Evolutionary conservation across 2,113 vertebrate species (phyloP).

Genomic region (Nothoprocta pentlandii): DNA sequence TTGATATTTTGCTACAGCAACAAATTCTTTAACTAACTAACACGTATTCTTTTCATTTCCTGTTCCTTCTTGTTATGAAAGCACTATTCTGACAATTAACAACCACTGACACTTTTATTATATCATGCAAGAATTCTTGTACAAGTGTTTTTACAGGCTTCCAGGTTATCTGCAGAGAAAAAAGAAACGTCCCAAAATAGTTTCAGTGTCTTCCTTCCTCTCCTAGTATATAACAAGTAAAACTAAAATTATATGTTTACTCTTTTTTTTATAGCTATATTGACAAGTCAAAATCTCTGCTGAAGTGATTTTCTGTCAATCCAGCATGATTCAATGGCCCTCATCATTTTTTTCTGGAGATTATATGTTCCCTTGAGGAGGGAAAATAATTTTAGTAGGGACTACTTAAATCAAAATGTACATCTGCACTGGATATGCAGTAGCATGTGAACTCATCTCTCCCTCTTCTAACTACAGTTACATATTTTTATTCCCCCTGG

Average conservation of each 20-base stretch:
- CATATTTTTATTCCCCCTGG: not conserved
- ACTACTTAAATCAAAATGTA: not conserved
- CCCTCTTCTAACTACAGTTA: not conserved
- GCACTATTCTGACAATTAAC: not conserved
- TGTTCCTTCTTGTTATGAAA: constrained; percentile 3
- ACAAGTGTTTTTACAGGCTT: not conserved
- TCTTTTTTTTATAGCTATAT: not conserved
- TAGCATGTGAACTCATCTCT: not conserved
- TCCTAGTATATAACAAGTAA: not conserved
- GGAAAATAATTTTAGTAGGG: not conserved
- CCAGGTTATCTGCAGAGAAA: not conserved
- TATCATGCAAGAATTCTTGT: not conserved
- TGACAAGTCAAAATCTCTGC: not conserved
- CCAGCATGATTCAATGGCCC: not conserved
- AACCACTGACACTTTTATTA: not conserved
- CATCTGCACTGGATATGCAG: not conserved
- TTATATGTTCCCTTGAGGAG: not conserved
- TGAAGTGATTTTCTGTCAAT: not conserved
- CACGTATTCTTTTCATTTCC: not conserved
- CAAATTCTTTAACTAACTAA: constrained; percentile 18
- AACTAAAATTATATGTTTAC: not conserved
- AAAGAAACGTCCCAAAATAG: not conserved
- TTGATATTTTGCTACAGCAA: constrained; percentile 28
- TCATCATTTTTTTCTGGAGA: not conserved
- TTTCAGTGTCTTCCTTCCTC: not conserved